Evolutionary conservation across 2,797 vertebrate species (phyloP), one percentile per base, ranked within the genome.

Genomic region (Hemitrygon akajei): DNA sequence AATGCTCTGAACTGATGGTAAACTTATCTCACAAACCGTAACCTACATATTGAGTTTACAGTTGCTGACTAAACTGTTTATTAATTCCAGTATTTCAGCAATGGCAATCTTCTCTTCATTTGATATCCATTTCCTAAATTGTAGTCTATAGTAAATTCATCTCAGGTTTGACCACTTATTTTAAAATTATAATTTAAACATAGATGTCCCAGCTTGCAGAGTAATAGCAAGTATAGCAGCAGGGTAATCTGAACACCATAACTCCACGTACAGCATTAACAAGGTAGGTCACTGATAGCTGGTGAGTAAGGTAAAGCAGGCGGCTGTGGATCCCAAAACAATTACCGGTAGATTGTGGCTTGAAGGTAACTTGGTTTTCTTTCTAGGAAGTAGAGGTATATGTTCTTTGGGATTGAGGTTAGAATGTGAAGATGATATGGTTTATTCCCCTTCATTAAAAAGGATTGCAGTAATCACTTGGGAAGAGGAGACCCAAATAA

Each of bases 151-250:
- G 47, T 84, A 37, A 82, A 56, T 47, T 91, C 7, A 34, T 30
- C 25, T 89, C 56, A 6, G 89, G 69, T 91, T 34, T 40, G 40
- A 37, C 20, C 34, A 71, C 40, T 47, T 40, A n/a, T 18, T 66
- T 87, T 60, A 87, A 87, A 87, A 63, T 16, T 27, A 30, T 63
- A 69, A 91, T 93, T 76, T 75, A 76, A 76, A 93, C 40, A 12
- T 40, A 76, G 34, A 56, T n/a, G 7, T n/a, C 91, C 25, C 27
- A 87, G 20, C n/a, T 1, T 56, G 30, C 25, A 56, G 25, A 47
- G 22, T 22, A 25, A 75, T 25, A 22, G 71, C 71, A 75, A 87
- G 56, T 58, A 87, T 7, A 63, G 58, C 84, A 63, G 14, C 11
- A 1, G 56, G 20, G 27, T 58, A 63, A 27, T 87, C 58, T 30